These are phyloP conservation scores for Tethya wilhelma DNA, from an alignment of 37 sponge, comb jelly and placozoan genomes.

Conservation along the genomic window DNA sequence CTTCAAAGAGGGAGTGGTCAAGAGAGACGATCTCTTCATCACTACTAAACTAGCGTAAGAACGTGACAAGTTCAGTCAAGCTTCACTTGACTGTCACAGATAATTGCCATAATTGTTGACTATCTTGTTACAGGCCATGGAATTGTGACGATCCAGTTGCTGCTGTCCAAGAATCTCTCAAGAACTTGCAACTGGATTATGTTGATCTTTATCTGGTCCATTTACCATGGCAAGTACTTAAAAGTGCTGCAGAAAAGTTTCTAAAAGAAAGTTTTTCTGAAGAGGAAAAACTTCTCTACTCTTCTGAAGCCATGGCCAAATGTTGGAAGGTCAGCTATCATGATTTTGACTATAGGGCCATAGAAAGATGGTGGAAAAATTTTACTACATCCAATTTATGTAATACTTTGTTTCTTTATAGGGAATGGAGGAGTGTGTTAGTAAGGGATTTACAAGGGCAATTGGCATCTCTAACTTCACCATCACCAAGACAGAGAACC, in stretches of 20 bases:
- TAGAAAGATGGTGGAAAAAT: too few species aligned
- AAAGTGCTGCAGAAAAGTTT: slow-evolving; percentile 1
- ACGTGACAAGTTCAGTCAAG: neutral
- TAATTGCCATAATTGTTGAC: too few species aligned
- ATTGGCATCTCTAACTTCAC: slow-evolving; percentile 93
- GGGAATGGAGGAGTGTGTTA: slow-evolving; percentile 75
- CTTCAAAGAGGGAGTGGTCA: slow-evolving; percentile 77
- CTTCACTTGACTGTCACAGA: too few species aligned
- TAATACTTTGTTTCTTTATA: too few species aligned
- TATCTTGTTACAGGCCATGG: too few species aligned
- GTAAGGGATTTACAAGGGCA: slow-evolving; percentile 62
- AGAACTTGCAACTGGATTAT: slow-evolving; percentile 83
- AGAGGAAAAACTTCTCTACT: slow-evolving; percentile 46
- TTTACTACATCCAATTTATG: too few species aligned
- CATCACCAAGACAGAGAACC: slow-evolving; percentile 75
- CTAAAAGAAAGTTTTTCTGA: too few species aligned
- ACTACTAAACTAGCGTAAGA: slow-evolving; percentile 84
- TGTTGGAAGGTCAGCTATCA: slow-evolving; percentile 62
- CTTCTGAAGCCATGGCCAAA: slow-evolving; percentile 23
- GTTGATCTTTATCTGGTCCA: slow-evolving; percentile 87
- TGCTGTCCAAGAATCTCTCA: slow-evolving; percentile 59
- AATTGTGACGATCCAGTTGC: slow-evolving; percentile 44
- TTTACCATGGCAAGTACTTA: slow-evolving; percentile 31
- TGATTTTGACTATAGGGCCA: too few species aligned
- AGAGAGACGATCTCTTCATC: slow-evolving; percentile 80